Base-by-base conservation (phyloP, 2,113 vertebrate species). In the Falcunculus frontatus region DNA sequence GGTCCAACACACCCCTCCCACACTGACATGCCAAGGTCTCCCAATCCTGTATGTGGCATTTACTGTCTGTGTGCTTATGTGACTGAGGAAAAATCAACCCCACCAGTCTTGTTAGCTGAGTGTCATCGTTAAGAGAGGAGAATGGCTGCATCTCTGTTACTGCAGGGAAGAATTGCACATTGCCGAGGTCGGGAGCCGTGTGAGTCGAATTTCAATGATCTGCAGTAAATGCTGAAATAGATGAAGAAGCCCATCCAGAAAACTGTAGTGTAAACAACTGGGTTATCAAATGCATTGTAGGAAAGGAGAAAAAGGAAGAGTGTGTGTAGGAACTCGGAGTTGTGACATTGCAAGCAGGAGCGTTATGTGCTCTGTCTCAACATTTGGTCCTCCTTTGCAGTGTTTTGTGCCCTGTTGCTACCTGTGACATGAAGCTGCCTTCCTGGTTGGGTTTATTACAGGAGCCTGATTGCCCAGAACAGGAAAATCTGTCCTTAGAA, bases 201-300 rank as follows among this genome's bases (percentile, higher is more conserved):
- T 91, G 87, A 87, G 62, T 16, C 2, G 59, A 82, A 94, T 97
- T 87, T 96, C 88, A 94, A 94, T 94, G 94, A 87, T 49, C 70
- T 53, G 44, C 60, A 47, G 62, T 76, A 93, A 95, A 80, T 64
- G 79, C 85, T 0, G 3, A 91, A 91, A 73, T 14, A 94, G 70
- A 76, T 57, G 62, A 90, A 68, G 78, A 19, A 79, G 46, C 70
- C 85, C 49, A 50, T 93, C 85, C 82, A 88, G 82, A 94, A 91
- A 96, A 84, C 49, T 16, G 37, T 55, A 44, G 65, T 32, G 56
- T 68, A 75, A 96, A 93, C 62, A 94, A 65, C 65, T 39, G 84
- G 62, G 37, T 47, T 93, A 87, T 72, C 69, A 68, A 89, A 72
- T 3, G 20, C 44, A 3, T 52, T 29, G 65, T 20, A 41, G 65